Percentiles rank a stretch among this genome's conserved stretches.
Evolutionary conservation across 37 sponge, comb jelly and placozoan genomes (phyloP).

Genomic region (Cladorhizidae sp.): DNA sequence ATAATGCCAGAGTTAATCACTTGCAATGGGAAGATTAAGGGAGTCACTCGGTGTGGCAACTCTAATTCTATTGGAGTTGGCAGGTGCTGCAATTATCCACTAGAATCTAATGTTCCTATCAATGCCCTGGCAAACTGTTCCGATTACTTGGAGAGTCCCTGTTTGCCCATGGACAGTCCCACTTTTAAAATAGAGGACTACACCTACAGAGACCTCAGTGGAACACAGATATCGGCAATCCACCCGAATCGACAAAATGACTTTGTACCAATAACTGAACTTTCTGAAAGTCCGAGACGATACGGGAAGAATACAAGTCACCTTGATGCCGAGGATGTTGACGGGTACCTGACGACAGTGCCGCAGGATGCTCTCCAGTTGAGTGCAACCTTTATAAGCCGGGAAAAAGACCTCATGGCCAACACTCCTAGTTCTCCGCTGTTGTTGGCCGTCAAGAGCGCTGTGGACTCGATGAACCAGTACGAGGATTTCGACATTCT

Average conservation of each 20-base stretch:
- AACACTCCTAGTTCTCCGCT: slow-evolving; percentile 62
- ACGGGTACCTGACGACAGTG: background rate
- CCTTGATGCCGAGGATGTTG: background rate
- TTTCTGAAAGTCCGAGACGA: background rate
- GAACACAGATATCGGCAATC: background rate
- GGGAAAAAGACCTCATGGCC: background rate
- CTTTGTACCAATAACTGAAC: background rate
- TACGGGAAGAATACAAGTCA: background rate
- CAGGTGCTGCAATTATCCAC: no score
- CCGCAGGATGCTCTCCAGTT: background rate
- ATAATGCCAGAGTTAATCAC: no score
- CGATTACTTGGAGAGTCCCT: no score
- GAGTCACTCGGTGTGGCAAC: no score
- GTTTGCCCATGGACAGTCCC: background rate
- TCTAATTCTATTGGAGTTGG: no score
- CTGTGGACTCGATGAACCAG: slow-evolving; percentile 61
- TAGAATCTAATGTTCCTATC: no score
- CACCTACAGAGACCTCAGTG: background rate
- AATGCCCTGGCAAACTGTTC: no score
- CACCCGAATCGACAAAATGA: background rate
- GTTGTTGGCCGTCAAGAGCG: slow-evolving; percentile 60
- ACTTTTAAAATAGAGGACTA: slow-evolving; percentile 4
- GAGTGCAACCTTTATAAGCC: background rate
- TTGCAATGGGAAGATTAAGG: no score
- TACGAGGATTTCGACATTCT: slow-evolving; percentile 73